Percentiles rank a stretch among this genome's conserved stretches.
Evolutionary conservation across 2,113 vertebrate species (phyloP).

Genomic region (Verasper variegatus): DNA sequence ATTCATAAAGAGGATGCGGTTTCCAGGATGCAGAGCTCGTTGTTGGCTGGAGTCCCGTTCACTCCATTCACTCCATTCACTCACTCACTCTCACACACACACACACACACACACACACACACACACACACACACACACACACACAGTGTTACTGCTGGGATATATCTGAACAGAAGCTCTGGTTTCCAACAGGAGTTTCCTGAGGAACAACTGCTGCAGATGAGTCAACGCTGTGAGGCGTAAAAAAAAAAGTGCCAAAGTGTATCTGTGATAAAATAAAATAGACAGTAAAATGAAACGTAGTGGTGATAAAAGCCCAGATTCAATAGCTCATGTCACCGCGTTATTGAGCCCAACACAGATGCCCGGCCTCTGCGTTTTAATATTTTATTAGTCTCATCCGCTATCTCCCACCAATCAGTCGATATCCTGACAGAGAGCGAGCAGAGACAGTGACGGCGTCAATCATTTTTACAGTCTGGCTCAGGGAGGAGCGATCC

Average conservation of each 20-base stretch:
- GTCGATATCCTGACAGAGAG: constrained; percentile 59
- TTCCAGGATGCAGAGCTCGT: constrained; percentile 63
- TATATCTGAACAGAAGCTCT: constrained; percentile 23
- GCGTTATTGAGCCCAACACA: constrained; percentile 43
- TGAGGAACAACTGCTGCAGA: not conserved
- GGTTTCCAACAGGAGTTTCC: constrained; percentile 16
- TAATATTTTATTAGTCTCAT: constrained; percentile 76
- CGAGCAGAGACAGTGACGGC: constrained; percentile 36
- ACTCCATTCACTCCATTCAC: constrained; percentile 46
- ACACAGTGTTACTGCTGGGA: constrained; percentile 10
- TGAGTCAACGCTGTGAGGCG: not conserved
- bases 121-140: constrained; percentile 12
- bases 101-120: constrained; percentile 6
- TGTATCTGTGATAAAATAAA: constrained; percentile 24
- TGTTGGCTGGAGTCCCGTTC: constrained; percentile 57
- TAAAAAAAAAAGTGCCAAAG: constrained; percentile 38
- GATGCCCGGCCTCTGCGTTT: constrained; percentile 42
- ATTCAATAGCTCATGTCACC: constrained; percentile 66
- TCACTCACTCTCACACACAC: constrained; percentile 1
- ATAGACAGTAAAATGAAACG: constrained; percentile 6
- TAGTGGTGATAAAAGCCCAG: constrained; percentile 62
- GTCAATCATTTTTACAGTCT: constrained; percentile 65
- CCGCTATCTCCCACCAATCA: constrained; percentile 60
- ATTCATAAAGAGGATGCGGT: constrained; percentile 75
- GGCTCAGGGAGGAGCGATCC: constrained; percentile 7